These are phyloP conservation scores for Stegophylla sp. DNA, from an alignment of 2,888 invertebrate genomes.

Conservation along the genomic window DNA sequence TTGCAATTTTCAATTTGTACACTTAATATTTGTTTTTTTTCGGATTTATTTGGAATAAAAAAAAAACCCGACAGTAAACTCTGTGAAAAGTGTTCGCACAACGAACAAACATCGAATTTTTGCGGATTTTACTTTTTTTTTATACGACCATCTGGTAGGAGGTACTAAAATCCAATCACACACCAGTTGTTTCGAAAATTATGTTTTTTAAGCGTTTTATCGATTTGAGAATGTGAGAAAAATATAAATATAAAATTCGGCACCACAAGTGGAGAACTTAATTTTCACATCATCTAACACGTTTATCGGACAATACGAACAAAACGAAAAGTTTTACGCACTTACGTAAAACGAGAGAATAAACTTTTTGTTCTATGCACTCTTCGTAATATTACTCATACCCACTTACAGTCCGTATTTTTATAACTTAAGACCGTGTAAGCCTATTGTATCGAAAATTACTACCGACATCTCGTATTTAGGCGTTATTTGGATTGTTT, in stretches of 20 bases:
- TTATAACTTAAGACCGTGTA: neutral
- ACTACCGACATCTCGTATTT: too few relatives aligned
- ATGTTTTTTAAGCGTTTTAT: neutral
- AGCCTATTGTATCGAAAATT: neutral
- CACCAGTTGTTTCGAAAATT: neutral
- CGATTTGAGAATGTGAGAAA: too few relatives aligned
- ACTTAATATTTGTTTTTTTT: neutral
- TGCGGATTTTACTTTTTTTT: neutral
- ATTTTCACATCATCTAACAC: too few relatives aligned
- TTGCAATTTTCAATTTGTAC: neutral
- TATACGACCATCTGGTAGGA: neutral
- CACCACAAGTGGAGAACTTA: too few relatives aligned
- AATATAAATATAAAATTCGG: too few relatives aligned
- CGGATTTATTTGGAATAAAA: neutral
- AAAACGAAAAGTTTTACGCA: too few relatives aligned
- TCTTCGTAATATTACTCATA: too few relatives aligned
- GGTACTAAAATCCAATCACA: neutral
- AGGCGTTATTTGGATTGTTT: too few relatives aligned
- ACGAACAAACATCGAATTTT: neutral
- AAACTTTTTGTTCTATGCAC: too few relatives aligned
- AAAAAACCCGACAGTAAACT: neutral
- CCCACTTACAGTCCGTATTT: too few relatives aligned
- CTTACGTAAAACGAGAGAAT: too few relatives aligned
- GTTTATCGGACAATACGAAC: too few relatives aligned
- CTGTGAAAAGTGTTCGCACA: neutral